These are phyloP conservation scores for Chesias legatella DNA, from an alignment of 2,888 invertebrate genomes.

Conservation along the genomic window DNA sequence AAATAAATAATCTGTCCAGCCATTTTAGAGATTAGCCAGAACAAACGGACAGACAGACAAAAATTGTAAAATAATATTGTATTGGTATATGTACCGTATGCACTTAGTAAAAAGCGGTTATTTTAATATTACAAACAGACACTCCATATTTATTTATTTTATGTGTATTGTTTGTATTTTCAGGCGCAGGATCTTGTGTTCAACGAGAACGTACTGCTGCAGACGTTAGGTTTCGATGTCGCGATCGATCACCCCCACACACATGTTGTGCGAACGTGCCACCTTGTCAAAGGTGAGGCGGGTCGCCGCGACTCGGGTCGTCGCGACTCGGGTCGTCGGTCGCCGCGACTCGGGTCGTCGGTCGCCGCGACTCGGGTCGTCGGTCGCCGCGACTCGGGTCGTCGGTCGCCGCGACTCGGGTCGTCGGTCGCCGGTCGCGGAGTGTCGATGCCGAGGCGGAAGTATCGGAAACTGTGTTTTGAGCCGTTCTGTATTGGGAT, in stretches of 20 bases:
- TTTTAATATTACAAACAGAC: too few relatives aligned
- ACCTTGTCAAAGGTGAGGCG: conserved; percentile 93
- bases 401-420: conserved; percentile 8
- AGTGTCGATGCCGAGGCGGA: not conserved
- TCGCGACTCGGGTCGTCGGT: conserved; percentile 20
- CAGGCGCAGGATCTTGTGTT: conserved; percentile 96
- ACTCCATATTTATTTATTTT: too few relatives aligned
- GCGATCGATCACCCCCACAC: conserved; percentile 99
- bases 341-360: conserved; percentile 16
- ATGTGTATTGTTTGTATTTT: conserved; percentile 30
- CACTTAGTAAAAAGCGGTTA: too few relatives aligned
- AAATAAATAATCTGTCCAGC: too few relatives aligned
- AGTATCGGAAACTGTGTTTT: conserved; percentile 12
- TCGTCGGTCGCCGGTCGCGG: not conserved
- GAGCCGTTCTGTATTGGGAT: not conserved
- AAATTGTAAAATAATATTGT: too few relatives aligned
- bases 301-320: conserved; percentile 35
- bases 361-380: not conserved
- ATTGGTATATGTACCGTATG: too few relatives aligned
- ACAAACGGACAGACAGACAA: too few relatives aligned
- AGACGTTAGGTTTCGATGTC: conserved; percentile 98
- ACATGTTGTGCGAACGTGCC: conserved; percentile 97
- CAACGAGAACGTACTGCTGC: conserved; percentile 97
- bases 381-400: conserved; percentile 2
- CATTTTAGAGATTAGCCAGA: too few relatives aligned